Evolutionary conservation across 37 sponge, comb jelly and placozoan species (phyloP), one percentile per base, ranked within the genome.

Genomic region (Beroe forskalii): DNA sequence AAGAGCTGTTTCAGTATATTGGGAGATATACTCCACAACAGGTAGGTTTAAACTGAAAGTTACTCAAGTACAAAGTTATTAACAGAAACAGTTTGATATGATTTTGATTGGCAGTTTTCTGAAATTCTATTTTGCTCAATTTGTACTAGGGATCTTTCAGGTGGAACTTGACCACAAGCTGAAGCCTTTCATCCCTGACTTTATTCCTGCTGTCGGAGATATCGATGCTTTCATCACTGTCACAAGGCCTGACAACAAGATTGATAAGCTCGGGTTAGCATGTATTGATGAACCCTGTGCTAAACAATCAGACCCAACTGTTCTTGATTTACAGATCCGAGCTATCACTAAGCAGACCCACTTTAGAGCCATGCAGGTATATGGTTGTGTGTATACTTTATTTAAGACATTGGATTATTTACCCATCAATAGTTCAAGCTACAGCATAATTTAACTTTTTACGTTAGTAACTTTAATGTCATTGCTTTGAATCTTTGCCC

Each of bases 201-300:
- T 93, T 90, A 95, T 98, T 40, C 99, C 99, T 31, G 94, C 99
- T 61, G 96, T 96, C 25, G 99, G 99, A 86, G 99, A 98, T 90
- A 98, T 98, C 62, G 99, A 98, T 91, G 99, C 97, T 19, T 98
- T 96, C 90, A 76, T 96, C 61, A 98, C 96, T 92, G 99, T 96
- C 12, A 25, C 93, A 43, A 76, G 96, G 0, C 99, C 99, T 19
- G 97, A 98, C 92, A 92, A 91, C 27, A 60, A 86, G 43, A n/a
- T 89, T 8, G 97, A 98, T 61, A 67, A 60, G 3, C 91, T 95
- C 0, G 99, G 99, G 32, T 76, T 94, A 30, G 86, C 76, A 1
- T 91, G 94, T 23, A 76, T 96, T 67, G 99, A 98, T 90, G 99
- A 98, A 80, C 99, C 99, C 22, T 61, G 90, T 23, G 95, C 97